Conservation (phyloP, 2,888 invertebrate species). For the Hemaris fuciformis region DNA sequence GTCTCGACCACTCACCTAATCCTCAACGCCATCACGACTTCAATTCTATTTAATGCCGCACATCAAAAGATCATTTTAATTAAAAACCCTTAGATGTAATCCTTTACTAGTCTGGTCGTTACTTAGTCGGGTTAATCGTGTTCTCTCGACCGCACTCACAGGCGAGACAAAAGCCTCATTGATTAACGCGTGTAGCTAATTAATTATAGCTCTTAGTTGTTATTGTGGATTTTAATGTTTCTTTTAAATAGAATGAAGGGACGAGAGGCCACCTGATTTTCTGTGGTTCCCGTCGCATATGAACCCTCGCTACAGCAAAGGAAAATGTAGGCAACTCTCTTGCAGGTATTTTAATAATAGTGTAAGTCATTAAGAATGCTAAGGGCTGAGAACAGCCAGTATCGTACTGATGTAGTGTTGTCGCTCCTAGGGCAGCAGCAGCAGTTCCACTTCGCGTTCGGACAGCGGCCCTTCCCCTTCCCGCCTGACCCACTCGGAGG, state of each 20-base stretch:
- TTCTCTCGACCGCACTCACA: background rate
- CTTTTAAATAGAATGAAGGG: background rate
- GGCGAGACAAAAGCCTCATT: background rate
- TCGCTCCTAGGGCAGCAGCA: conserved; percentile 97
- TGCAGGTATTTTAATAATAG: no score
- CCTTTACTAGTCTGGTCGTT: background rate
- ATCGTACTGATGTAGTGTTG: conserved; percentile 88
- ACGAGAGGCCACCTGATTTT: background rate
- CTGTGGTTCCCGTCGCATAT: background rate
- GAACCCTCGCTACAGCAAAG: no score
- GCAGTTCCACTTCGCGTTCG: conserved; percentile 96
- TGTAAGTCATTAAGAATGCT: no score
- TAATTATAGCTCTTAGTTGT: background rate
- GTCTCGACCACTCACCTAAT: no score
- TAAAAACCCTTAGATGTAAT: background rate
- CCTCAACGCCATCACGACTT: no score
- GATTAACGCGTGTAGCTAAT: background rate
- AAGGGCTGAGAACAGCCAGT: conserved; percentile 63
- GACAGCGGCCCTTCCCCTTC: conserved; percentile 93
- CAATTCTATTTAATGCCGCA: no score
- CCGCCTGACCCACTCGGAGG: conserved; percentile 93
- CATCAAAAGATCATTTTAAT: no score
- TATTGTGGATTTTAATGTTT: no score
- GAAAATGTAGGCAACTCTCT: no score
- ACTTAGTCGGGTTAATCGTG: background rate